Evolutionary conservation across 1,140 invertebrate genomes (phyloP), one percentile per base, ranked within the genome.

Genomic region (Aphelenchoides fujianensis): DNA sequence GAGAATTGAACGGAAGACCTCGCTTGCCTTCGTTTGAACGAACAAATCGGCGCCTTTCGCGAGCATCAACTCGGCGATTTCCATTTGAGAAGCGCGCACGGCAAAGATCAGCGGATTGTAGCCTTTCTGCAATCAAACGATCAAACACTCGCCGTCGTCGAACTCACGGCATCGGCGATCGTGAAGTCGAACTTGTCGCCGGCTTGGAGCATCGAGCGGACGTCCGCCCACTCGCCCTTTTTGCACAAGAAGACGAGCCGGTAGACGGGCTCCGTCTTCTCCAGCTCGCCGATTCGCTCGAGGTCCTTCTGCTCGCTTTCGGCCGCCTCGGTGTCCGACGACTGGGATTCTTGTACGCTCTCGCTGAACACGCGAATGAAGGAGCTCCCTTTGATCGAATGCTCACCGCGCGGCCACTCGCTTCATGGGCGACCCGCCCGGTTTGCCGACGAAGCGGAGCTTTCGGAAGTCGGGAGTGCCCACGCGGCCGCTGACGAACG

Each of bases 51-150:
- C 82, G 31, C 83, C 83, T 37, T 62, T 54, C 12, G 68, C 53
- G 23, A 84, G 12, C 69, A 83, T 41, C 32, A 67, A 64, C 23
- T 84, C 75, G 19, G 79, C 36, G 19, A 83, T 72, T 1, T 70
- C 72, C 3, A 71, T 31, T 28, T 74, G 53, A 19, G 76, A 74
- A 34, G 82, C 77, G 67, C 74, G 78, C 1, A 83, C 72, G 3
- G 82, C 83, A 1, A 83, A 68, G 2, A 84, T 53, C 7, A 83
- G 68, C 3, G 72, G 41, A n/a, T 74, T 83, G 71, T 73, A 82
- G 0, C 82, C 82, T 36, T 83, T 68, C 75, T 81, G 53, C 53
- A 55, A 62, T 48, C 9, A 12, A 28, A 9, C 41, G 48, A n/a
- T 78, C 7, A 7, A 35, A 70, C 28, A 75, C 28, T 32, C 73